A percentile compares a stretch with the other conserved stretches of the same genome.
phyloP scores from a whole-genome alignment of 2,113 vertebrate genomes.

The Spermophilus dauricus region DNA sequence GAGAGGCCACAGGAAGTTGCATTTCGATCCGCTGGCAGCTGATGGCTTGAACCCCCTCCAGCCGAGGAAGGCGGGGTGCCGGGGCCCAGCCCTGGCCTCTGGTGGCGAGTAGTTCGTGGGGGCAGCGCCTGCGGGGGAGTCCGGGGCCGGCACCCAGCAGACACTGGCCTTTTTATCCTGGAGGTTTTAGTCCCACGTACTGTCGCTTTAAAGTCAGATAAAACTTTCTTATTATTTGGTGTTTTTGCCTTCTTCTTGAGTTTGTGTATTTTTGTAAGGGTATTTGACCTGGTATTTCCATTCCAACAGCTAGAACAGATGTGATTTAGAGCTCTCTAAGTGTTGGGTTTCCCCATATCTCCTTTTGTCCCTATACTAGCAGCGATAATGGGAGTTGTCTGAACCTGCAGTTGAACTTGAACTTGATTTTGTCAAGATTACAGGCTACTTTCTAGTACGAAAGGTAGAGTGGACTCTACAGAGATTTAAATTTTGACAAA shows the following conservation, averaged over 20 bases:
- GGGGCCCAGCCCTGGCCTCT: background rate
- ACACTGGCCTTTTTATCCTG: background rate
- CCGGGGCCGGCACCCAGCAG: background rate
- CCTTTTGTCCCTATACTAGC: background rate
- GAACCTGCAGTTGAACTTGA: constrained; percentile 26
- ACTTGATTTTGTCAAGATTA: background rate
- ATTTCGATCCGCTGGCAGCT: background rate
- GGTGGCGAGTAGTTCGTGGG: background rate
- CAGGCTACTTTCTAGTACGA: constrained; percentile 3
- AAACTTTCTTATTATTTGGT: background rate
- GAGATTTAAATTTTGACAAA: background rate
- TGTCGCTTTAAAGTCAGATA: background rate
- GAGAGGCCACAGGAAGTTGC: background rate
- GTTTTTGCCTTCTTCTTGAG: background rate
- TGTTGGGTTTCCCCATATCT: background rate
- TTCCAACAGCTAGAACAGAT: background rate
- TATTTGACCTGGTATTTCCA: background rate
- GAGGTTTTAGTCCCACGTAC: background rate
- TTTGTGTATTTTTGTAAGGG: constrained; percentile 16
- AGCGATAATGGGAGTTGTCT: background rate
- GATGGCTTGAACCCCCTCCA: background rate
- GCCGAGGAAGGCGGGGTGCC: background rate
- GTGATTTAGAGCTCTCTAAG: background rate
- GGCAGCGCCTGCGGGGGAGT: background rate
- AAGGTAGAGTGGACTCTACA: background rate